Percentiles rank a stretch among this genome's conserved stretches.
Evolutionary conservation across 2,797 vertebrate genomes (phyloP).

Genomic region (Leptatherina wallacei): DNA sequence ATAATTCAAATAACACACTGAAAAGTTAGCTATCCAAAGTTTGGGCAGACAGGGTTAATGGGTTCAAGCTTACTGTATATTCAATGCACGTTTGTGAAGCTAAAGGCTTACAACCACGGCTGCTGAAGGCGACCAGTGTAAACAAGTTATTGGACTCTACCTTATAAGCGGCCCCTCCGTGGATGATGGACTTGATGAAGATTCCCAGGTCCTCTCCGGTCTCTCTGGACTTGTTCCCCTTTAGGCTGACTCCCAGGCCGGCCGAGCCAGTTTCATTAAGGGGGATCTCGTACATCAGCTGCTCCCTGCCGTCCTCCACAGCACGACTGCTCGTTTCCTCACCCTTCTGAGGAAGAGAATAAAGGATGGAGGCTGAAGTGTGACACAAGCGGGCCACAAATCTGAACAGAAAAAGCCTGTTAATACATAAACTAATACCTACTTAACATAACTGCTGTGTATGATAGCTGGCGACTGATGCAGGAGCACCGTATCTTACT

Average conservation of each 20-base stretch:
- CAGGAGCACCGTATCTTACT: conserved; percentile 24
- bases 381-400: conserved; percentile 6
- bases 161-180: conserved; percentile 95
- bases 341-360: conserved; percentile 85
- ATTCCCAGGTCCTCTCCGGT: conserved; percentile 94
- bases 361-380: background rate
- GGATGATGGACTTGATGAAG: conserved; percentile 98
- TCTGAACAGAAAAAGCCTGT: conserved; percentile 8
- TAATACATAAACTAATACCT: conserved; percentile 25
- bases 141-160: conserved; percentile 63
- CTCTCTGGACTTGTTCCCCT: conserved; percentile 95
- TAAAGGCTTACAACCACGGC: background rate
- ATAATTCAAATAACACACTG: background rate
- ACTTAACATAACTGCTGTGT: conserved; percentile 39
- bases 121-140: background rate
- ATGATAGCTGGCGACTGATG: conserved; percentile 30
- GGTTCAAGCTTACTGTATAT: no score
- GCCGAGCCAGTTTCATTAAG: conserved; percentile 95
- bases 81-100: background rate
- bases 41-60: background rate
- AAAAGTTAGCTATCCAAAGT: background rate
- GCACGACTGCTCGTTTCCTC: conserved; percentile 70
- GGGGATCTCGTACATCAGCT: conserved; percentile 94
- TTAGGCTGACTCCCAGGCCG: conserved; percentile 94
- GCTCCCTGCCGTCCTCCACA: conserved; percentile 88